Conservation (phyloP, 2,888 invertebrate genomes). For the Micoletzkya japonica region DNA sequence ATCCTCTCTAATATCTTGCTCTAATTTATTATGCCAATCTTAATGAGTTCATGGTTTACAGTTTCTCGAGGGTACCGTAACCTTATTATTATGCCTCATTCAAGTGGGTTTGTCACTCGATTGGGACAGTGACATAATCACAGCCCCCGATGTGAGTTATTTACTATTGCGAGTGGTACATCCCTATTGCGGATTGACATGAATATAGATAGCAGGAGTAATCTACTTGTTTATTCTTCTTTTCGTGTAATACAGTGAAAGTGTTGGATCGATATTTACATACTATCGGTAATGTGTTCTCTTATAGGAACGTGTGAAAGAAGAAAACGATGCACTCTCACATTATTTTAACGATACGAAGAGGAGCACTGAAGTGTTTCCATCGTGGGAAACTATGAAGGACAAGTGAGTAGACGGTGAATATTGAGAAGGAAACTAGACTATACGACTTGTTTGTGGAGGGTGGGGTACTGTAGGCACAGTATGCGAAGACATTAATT, state of each 20-base stretch:
- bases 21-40: no score
- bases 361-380: constrained; percentile 43
- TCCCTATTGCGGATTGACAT: no score
- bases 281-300: not conserved
- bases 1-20: no score
- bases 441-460: not conserved
- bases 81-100: not conserved
- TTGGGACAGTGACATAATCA: constrained; percentile 51
- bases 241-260: not conserved
- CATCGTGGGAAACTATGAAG: constrained; percentile 53
- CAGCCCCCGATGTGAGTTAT: constrained; percentile 33
- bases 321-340: constrained; percentile 41
- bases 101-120: constrained; percentile 30
- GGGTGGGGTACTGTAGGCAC: not conserved
- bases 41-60: not conserved
- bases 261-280: not conserved
- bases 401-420: constrained; percentile 34
- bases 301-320: not conserved
- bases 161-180: constrained; percentile 6
- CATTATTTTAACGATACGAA: constrained; percentile 40
- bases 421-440: not conserved
- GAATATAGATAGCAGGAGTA: no score
- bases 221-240: constrained; percentile 16
- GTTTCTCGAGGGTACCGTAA: not conserved
- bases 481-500: not conserved